These are phyloP conservation scores for Lagopus muta DNA, from an alignment of 2,113 vertebrate genomes.

Conservation along the genomic window DNA sequence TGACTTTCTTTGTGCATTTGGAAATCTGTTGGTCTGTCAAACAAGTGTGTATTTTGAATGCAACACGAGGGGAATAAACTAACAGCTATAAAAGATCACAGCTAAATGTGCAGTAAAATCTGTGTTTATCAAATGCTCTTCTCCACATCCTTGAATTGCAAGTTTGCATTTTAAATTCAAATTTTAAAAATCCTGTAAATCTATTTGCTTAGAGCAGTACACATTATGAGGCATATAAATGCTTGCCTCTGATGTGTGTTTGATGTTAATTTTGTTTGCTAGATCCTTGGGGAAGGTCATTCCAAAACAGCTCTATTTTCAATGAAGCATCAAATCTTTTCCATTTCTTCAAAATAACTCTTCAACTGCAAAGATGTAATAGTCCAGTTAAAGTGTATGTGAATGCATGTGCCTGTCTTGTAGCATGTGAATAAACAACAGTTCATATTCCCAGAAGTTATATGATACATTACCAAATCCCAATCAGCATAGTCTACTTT, in stretches of 20 bases:
- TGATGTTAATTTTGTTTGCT: slow-evolving; percentile 25
- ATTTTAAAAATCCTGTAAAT: background rate
- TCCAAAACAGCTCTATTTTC: background rate
- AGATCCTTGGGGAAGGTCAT: background rate
- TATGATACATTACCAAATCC: background rate
- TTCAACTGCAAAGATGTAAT: background rate
- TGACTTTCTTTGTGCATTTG: background rate
- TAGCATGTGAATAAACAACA: background rate
- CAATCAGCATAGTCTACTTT: background rate
- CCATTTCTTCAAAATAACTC: background rate
- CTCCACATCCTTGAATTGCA: background rate
- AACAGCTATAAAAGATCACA: background rate
- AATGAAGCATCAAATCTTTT: slow-evolving; percentile 18
- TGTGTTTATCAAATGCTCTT: background rate
- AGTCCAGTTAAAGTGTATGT: background rate
- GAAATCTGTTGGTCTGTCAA: background rate
- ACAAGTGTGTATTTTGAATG: background rate
- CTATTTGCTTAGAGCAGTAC: background rate
- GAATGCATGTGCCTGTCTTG: background rate
- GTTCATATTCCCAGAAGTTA: background rate
- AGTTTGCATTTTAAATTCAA: background rate
- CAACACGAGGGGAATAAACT: background rate
- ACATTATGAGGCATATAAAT: background rate
- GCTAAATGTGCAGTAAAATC: background rate
- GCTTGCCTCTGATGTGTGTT: background rate